Evolutionary conservation across 2,113 vertebrate genomes (phyloP).

Genomic region (Todiramphus saurophagus): DNA sequence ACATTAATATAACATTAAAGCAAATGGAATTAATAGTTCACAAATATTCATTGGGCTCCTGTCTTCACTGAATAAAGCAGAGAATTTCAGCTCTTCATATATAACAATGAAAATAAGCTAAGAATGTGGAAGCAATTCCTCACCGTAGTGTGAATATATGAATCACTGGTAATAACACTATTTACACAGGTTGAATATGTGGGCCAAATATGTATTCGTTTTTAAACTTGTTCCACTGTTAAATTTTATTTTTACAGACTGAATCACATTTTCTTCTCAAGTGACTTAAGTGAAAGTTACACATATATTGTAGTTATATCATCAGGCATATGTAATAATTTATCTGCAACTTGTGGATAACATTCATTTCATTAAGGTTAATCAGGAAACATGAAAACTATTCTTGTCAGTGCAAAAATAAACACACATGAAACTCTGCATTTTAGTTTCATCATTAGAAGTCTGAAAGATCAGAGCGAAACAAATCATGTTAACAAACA

Average conservation of each 20-base stretch:
- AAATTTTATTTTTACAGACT: not conserved
- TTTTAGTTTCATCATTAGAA: not conserved
- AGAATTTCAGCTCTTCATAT: not conserved
- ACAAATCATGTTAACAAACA: too few relatives aligned
- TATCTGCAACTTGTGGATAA: not conserved
- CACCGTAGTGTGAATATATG: not conserved
- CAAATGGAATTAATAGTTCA: not conserved
- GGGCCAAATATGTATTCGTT: not conserved
- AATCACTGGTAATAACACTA: not conserved
- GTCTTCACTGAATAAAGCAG: not conserved
- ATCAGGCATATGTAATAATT: not conserved
- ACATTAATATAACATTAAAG: not conserved
- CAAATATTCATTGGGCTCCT: too few relatives aligned
- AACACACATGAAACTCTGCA: not conserved
- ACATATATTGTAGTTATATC: not conserved
- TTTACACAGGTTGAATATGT: not conserved
- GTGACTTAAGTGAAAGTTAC: not conserved
- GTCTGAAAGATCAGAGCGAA: not conserved
- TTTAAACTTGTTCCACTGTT: not conserved
- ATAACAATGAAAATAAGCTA: not conserved
- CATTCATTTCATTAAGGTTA: not conserved
- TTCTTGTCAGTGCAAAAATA: not conserved
- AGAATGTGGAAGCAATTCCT: not conserved
- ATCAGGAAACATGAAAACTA: not conserved
- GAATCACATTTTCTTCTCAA: not conserved